A percentile compares a stretch with the other conserved stretches of the same genome.
These are phyloP conservation scores for Prolemur simus DNA, from an alignment of 2,113 vertebrate genomes.

Conservation along the genomic window DNA sequence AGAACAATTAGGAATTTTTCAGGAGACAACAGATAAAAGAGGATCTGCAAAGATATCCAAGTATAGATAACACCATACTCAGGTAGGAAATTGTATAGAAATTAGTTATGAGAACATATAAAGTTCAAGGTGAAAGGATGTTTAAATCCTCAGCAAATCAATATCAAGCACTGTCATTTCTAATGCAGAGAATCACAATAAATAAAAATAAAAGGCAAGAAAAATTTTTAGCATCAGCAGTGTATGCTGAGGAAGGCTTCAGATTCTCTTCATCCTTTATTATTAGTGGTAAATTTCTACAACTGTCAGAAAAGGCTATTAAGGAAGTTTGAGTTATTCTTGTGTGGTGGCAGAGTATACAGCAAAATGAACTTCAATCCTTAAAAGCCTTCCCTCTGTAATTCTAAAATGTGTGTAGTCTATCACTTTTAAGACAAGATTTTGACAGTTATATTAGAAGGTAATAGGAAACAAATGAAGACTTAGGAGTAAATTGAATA, in stretches of 20 bases:
- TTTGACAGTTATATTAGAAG: neutral
- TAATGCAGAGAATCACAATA: neutral
- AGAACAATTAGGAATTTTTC: neutral
- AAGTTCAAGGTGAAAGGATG: neutral
- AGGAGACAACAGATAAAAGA: neutral
- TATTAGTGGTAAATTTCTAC: neutral
- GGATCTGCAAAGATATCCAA: neutral
- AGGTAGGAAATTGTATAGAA: neutral
- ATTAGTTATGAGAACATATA: neutral
- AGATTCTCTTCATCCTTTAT: neutral
- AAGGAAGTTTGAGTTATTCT: slow-evolving; percentile 7
- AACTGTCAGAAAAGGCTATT: neutral
- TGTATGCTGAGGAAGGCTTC: neutral
- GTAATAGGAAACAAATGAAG: slow-evolving; percentile 44
- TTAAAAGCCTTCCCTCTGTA: neutral
- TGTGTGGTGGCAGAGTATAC: neutral
- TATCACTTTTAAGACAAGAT: neutral
- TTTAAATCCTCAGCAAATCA: neutral
- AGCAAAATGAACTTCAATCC: neutral
- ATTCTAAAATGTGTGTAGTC: neutral
- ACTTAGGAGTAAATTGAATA: neutral
- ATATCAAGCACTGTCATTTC: neutral
- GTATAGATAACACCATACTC: neutral
- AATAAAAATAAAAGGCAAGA: slow-evolving; percentile 16
- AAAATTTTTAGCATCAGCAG: neutral